Evolutionary conservation across 2,888 invertebrate genomes (phyloP).

Genomic region (Ormyrus pomaceus): DNA sequence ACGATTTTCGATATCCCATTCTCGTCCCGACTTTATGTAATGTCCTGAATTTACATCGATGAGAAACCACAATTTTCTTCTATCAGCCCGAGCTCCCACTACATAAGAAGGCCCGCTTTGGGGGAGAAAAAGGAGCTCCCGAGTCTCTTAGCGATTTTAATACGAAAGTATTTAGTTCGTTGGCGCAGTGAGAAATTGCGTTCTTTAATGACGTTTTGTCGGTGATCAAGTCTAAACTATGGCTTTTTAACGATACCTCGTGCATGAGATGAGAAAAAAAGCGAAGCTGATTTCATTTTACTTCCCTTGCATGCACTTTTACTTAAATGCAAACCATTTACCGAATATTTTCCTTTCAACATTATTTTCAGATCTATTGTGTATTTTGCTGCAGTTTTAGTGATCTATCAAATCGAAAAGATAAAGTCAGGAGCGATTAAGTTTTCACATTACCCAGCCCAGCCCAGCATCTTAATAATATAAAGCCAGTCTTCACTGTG

Average conservation of each 20-base stretch:
- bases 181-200: slow-evolving; percentile 21
- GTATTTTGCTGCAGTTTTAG: too few relatives aligned
- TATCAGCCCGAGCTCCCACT: not conserved
- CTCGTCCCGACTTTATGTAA: slow-evolving; percentile 40
- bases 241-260: not conserved
- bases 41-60: slow-evolving; percentile 52
- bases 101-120: not conserved
- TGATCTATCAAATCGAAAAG: too few relatives aligned
- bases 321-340: too few relatives aligned
- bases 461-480: too few relatives aligned
- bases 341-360: too few relatives aligned
- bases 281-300: too few relatives aligned
- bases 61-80: slow-evolving; percentile 47
- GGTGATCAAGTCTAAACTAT: not conserved
- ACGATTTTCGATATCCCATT: slow-evolving; percentile 55
- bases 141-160: slow-evolving; percentile 32
- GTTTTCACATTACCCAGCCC: too few relatives aligned
- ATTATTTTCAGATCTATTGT: too few relatives aligned
- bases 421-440: too few relatives aligned
- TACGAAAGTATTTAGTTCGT: slow-evolving; percentile 16
- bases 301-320: too few relatives aligned
- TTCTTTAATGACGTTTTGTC: slow-evolving; percentile 32
- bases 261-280: too few relatives aligned
- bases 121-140: slow-evolving; percentile 5
- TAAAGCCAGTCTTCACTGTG: too few relatives aligned